These are phyloP conservation scores for Pseudomyrmex dendroicus DNA, from an alignment of 1,140 invertebrate species.

Conservation along the genomic window DNA sequence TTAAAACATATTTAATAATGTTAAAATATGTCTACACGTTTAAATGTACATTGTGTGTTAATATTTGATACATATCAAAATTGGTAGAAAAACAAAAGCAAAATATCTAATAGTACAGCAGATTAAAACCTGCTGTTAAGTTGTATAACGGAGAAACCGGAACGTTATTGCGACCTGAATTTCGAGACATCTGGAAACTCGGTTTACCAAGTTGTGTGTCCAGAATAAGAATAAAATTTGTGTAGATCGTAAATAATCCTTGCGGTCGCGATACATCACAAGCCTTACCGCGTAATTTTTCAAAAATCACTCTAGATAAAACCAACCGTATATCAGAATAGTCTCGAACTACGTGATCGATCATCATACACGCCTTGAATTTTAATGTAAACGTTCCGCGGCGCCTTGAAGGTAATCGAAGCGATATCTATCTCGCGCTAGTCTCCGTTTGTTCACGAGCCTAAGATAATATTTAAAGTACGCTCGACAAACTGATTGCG, in stretches of 20 bases:
- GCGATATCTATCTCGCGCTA: neutral
- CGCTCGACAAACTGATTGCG: too few species aligned
- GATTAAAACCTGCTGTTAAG: slow-evolving; percentile 16
- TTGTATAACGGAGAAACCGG: neutral
- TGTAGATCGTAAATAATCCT: slow-evolving; percentile 40
- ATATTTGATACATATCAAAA: too few species aligned
- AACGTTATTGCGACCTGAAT: slow-evolving; percentile 27
- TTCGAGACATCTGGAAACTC: slow-evolving; percentile 6
- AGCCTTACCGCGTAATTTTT: slow-evolving; percentile 21
- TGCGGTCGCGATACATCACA: slow-evolving; percentile 11
- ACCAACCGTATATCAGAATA: neutral
- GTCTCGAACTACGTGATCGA: neutral
- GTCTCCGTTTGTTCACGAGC: neutral
- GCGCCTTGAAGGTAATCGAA: neutral
- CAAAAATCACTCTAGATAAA: slow-evolving; percentile 8
- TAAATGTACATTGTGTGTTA: neutral
- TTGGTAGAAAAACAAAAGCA: neutral
- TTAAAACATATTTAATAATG: neutral
- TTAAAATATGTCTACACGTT: neutral
- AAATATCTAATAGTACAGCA: neutral
- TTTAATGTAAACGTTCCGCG: slow-evolving; percentile 6
- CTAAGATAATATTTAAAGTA: slow-evolving; percentile 27
- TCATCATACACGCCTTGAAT: slow-evolving; percentile 2
- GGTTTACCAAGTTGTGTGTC: slow-evolving; percentile 12
- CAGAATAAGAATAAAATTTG: slow-evolving; percentile 11